Conservation (phyloP, 2,888 invertebrate genomes). For the Dromius quadrimaculatus region DNA sequence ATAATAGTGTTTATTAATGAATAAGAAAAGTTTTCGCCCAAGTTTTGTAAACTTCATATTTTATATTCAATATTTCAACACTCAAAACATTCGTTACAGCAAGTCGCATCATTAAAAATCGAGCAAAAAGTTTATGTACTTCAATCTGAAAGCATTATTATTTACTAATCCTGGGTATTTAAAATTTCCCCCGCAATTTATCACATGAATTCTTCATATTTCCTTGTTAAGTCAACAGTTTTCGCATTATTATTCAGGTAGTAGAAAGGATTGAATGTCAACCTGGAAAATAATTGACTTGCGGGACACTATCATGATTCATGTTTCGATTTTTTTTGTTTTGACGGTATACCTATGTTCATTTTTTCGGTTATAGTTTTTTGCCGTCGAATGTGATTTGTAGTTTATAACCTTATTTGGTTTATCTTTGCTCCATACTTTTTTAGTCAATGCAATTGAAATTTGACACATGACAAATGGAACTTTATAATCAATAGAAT, state of each 20-base stretch:
- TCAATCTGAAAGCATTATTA: too few species aligned
- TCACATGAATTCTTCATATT: too few species aligned
- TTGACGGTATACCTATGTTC: constrained; percentile 32
- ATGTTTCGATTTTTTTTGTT: constrained; percentile 40
- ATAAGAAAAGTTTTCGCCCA: too few species aligned
- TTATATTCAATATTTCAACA: too few species aligned
- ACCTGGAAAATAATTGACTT: constrained; percentile 28
- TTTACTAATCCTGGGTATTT: too few species aligned
- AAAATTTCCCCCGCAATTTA: too few species aligned
- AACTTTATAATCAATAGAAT: constrained; percentile 30
- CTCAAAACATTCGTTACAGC: too few species aligned
- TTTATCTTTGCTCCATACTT: constrained; percentile 25
- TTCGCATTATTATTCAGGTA: background rate
- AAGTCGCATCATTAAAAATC: too few species aligned
- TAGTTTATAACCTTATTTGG: constrained; percentile 37
- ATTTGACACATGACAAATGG: constrained; percentile 29
- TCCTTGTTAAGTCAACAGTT: too few species aligned
- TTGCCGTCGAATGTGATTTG: constrained; percentile 37
- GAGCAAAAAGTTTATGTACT: too few species aligned
- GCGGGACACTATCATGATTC: constrained; percentile 40
- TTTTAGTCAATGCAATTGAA: constrained; percentile 37
- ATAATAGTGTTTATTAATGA: constrained; percentile 4
- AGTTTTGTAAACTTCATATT: too few species aligned
- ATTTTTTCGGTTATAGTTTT: constrained; percentile 33
- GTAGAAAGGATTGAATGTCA: constrained; percentile 17